A percentile compares a stretch with the other conserved stretches of the same genome.
phyloP scores from a whole-genome alignment of 2,888 invertebrate species.

The Pedicia rivosa region DNA sequence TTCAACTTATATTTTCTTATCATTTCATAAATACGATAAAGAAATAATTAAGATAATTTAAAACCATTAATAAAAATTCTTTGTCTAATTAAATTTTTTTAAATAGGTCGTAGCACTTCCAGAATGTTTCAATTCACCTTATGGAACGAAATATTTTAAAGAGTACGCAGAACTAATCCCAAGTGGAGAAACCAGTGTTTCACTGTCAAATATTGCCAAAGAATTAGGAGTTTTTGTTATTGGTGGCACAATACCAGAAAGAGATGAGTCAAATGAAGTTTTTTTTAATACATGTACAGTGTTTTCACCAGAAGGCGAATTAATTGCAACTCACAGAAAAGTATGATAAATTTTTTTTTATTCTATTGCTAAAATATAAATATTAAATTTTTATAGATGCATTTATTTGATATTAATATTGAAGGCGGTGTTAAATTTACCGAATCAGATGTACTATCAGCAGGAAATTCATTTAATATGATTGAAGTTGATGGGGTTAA shows the following conservation, averaged over 20 bases:
- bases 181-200: constrained; percentile 53
- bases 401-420: constrained; percentile 88
- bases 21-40: too few species aligned
- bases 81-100: too few species aligned
- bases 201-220: constrained; percentile 57
- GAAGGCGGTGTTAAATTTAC: constrained; percentile 78
- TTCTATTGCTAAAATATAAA: neutral
- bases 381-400: constrained; percentile 41
- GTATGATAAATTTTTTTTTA: constrained; percentile 30
- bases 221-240: constrained; percentile 63
- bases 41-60: too few species aligned
- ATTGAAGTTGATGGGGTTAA: constrained; percentile 54
- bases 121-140: constrained; percentile 92
- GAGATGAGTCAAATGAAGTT: constrained; percentile 35
- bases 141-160: constrained; percentile 62
- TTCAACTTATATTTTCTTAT: too few species aligned
- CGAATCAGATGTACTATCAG: constrained; percentile 67
- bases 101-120: constrained; percentile 56
- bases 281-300: constrained; percentile 80
- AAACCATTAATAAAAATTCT: too few species aligned
- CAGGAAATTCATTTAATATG: constrained; percentile 58
- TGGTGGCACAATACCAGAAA: constrained; percentile 84
- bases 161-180: constrained; percentile 81
- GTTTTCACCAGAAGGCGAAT: constrained; percentile 60
- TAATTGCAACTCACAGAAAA: constrained; percentile 73